Conservation (phyloP, 1,140 invertebrate genomes). For the Ostrea denselamellosa region DNA sequence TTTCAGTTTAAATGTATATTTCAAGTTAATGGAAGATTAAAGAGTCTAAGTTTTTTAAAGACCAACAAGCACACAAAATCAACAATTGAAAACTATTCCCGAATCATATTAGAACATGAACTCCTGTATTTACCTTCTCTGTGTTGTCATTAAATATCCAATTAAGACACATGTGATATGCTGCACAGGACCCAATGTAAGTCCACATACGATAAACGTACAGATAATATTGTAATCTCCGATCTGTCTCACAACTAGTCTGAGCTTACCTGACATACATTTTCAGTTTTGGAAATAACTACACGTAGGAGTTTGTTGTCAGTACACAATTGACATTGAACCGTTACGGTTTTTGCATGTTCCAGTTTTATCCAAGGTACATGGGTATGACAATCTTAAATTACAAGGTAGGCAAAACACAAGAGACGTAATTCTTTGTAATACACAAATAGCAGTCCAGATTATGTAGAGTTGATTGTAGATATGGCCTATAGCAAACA, state of each 20-base stretch:
- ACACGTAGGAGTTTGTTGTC: neutral
- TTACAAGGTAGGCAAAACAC: neutral
- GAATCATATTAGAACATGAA: neutral
- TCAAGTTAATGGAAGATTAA: neutral
- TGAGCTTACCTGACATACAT: neutral
- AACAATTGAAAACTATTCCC: no score
- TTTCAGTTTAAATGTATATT: neutral
- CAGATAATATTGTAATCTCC: neutral
- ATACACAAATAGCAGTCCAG: slow-evolving; percentile 5
- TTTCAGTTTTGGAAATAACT: neutral
- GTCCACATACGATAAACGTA: neutral
- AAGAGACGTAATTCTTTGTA: slow-evolving; percentile 13
- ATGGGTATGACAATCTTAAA: slow-evolving; percentile 7
- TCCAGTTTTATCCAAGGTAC: neutral
- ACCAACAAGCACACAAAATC: no score
- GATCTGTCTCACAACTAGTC: neutral
- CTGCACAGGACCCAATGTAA: neutral
- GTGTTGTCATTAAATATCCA: slow-evolving; percentile 25
- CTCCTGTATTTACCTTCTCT: neutral
- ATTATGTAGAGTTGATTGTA: neutral
- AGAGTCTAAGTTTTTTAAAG: neutral
- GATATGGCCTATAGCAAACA: neutral
- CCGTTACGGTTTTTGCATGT: slow-evolving; percentile 15
- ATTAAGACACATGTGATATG: neutral
- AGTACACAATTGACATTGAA: neutral